These are phyloP conservation scores for Eublepharis macularius DNA, from an alignment of 2,113 vertebrate species.

Conservation along the genomic window DNA sequence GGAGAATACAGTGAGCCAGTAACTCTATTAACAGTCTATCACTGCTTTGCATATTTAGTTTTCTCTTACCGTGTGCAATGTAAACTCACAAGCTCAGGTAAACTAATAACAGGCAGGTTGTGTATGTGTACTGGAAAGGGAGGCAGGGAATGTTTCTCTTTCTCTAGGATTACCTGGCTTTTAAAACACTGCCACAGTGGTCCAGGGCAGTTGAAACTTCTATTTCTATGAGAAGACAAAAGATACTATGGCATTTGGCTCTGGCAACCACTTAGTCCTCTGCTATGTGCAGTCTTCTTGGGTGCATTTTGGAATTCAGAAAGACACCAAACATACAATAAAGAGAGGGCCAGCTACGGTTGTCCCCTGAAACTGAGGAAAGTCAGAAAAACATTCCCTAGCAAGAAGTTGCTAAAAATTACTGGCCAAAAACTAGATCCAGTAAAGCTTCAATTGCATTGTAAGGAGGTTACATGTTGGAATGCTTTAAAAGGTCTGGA, in stretches of 20 bases:
- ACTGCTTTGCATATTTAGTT: constrained; percentile 81
- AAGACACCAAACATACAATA: too few species aligned
- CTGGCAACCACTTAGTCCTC: too few species aligned
- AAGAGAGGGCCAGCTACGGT: too few species aligned
- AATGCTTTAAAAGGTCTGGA: too few species aligned
- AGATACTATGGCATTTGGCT: background rate
- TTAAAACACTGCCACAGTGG: constrained; percentile 1
- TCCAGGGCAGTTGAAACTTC: background rate
- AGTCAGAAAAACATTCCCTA: background rate
- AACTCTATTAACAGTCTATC: constrained; percentile 80
- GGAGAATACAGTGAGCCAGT: constrained; percentile 66
- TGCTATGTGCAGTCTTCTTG: too few species aligned
- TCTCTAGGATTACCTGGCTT: constrained; percentile 33
- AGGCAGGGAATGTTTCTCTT: background rate
- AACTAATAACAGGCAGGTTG: constrained; percentile 75
- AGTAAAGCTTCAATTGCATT: too few species aligned
- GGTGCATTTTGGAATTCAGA: too few species aligned
- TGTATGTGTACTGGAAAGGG: constrained; percentile 20
- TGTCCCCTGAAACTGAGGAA: background rate
- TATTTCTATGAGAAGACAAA: background rate
- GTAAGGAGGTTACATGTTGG: too few species aligned
- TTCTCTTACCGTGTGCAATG: constrained; percentile 66
- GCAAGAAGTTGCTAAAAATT: background rate
- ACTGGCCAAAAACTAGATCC: too few species aligned
- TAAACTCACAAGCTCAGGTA: constrained; percentile 78